A percentile compares a stretch with the other conserved stretches of the same genome.
These are phyloP conservation scores for Meandrusa payeni DNA, from an alignment of 2,888 invertebrate genomes.

Conservation along the genomic window DNA sequence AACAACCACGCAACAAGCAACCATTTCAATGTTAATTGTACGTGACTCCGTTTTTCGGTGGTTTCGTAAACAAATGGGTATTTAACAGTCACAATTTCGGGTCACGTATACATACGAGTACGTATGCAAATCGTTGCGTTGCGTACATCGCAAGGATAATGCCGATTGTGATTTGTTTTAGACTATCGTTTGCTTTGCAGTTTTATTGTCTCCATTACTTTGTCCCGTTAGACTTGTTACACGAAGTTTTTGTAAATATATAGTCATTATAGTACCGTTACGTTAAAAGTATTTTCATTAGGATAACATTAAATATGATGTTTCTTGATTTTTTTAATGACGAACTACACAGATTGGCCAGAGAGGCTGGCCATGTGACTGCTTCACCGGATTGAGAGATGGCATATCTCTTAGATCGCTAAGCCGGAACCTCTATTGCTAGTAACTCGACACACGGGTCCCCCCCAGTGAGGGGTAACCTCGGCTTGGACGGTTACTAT, in stretches of 20 bases:
- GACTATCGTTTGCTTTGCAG: constrained; percentile 4
- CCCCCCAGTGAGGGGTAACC: no score
- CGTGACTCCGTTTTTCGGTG: constrained; percentile 34
- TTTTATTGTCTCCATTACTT: constrained; percentile 12
- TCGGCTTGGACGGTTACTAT: no score
- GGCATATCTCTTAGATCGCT: no score
- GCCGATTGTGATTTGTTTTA: constrained; percentile 29
- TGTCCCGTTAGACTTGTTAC: constrained; percentile 17
- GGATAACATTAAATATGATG: no score
- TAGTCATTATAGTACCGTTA: constrained; percentile 13
- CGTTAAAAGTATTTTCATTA: background rate
- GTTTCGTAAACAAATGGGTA: constrained; percentile 1
- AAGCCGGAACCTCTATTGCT: no score
- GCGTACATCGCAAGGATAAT: constrained; percentile 51
- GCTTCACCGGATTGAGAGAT: no score
- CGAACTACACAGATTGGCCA: no score
- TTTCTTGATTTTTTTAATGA: no score
- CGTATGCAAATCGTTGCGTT: constrained; percentile 53
- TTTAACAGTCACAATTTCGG: constrained; percentile 8
- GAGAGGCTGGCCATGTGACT: no score
- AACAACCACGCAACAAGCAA: no score
- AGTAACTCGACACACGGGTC: no score
- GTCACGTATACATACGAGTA: constrained; percentile 40
- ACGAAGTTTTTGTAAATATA: constrained; percentile 6
- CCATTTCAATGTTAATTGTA: no score